Base-by-base conservation (phyloP, 1,140 invertebrate genomes). In the Diploscapter pachys region DNA sequence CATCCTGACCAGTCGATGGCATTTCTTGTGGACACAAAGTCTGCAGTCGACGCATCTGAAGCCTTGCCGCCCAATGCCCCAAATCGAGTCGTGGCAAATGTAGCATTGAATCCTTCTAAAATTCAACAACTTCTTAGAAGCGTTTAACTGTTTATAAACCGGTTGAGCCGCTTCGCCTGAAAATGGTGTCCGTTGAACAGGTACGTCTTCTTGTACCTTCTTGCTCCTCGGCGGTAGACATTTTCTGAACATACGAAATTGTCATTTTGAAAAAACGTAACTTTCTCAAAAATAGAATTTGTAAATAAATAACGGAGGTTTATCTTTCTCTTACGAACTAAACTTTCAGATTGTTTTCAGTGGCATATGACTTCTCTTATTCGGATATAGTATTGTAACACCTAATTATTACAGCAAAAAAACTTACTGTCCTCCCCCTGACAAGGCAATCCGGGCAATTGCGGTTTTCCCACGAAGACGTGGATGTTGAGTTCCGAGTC, bases 11-110 rank as follows among this genome's bases (percentile, higher is more conserved):
- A 96, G 89, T 87, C 98, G 98, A 89, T 99, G 96, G 87, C 97
- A 99, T 87, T 98, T 96, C 88, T 99, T 99, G 89, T 99, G 97
- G 53, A 99, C 95, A 80, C 98, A 89, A 75, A 99, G 88, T 86
- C 98, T 98, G 88, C 97, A 99, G 86, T 96, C 94, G 80, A 95
- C 94, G 88, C 97, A 99, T 87, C 98, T 98, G 89, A 96, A 98
- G 66, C 97, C 96, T 87, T 97, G 95, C 59, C 95, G 90, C 5
- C 97, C 97, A 64, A 99, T 89, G 6, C 97, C 97, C 96, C 96
- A 99, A 80, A 99, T 99, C 9, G 95, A 91, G 88, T 99, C 96
- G 81, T 92, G 90, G 87, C 96, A 99, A 87, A 92, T 97, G 77
- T 93, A 93, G 90, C 96, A 99, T 86, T 95, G 95, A 66, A 96